phyloP scores from a whole-genome alignment of 1,140 invertebrate species.

The Cydia strobilella region DNA sequence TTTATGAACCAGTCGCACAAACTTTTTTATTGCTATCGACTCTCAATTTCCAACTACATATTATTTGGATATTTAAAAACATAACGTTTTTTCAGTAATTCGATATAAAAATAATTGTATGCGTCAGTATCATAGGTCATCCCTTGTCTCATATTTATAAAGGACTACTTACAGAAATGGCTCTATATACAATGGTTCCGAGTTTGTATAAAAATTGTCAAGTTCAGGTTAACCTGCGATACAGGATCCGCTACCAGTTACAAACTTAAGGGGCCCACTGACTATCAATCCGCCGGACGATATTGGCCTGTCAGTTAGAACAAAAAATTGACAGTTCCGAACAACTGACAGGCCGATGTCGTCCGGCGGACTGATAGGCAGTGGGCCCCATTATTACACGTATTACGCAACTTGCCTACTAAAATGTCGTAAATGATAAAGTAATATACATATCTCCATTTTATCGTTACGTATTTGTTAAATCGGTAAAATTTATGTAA shows the following conservation, averaged over 20 bases:
- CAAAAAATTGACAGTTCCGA: too few species aligned
- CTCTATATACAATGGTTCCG: constrained; percentile 38
- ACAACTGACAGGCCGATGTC: too few species aligned
- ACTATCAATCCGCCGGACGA: too few species aligned
- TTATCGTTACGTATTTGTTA: too few species aligned
- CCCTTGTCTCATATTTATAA: constrained; percentile 27
- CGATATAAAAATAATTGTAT: constrained; percentile 38
- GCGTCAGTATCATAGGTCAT: constrained; percentile 33
- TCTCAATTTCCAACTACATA: constrained; percentile 14
- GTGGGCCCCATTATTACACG: too few species aligned
- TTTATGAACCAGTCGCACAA: background rate
- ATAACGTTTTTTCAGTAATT: background rate
- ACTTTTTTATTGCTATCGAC: constrained; percentile 8
- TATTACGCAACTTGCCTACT: background rate
- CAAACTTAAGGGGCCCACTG: too few species aligned
- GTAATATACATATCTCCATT: background rate
- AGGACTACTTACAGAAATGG: constrained; percentile 37
- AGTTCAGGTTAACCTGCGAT: constrained; percentile 30
- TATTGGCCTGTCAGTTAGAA: too few species aligned
- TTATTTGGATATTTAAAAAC: constrained; percentile 30
- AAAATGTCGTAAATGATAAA: background rate
- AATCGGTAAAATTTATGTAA: too few species aligned
- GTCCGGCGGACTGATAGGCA: too few species aligned
- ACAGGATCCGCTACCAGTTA: constrained; percentile 23
- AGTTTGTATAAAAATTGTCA: constrained; percentile 38